Percentiles rank a stretch among this genome's conserved stretches.
These are phyloP conservation scores for Troglohyphantes excavatus DNA, from an alignment of 2,888 invertebrate species.

Conservation along the genomic window DNA sequence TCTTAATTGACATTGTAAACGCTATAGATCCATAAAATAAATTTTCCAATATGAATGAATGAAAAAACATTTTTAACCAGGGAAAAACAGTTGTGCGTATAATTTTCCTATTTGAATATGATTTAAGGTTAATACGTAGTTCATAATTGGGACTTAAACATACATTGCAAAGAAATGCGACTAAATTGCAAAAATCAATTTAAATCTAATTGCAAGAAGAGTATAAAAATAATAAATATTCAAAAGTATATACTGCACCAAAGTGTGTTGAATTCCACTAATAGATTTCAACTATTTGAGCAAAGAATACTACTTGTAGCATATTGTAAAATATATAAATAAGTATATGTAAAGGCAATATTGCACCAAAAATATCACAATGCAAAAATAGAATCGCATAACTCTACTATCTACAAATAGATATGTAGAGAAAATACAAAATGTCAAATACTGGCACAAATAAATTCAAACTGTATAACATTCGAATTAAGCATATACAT, in stretches of 20 bases:
- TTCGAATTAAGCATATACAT: neutral
- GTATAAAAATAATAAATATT: neutral
- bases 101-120: neutral
- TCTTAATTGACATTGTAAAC: too few relatives aligned
- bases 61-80: too few relatives aligned
- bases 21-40: too few relatives aligned
- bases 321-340: neutral
- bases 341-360: neutral
- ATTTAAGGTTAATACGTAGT: neutral
- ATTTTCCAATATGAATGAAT: too few relatives aligned
- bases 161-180: neutral
- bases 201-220: neutral
- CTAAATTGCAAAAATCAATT: neutral
- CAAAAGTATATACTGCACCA: conserved; percentile 2
- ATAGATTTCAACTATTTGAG: neutral
- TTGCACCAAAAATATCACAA: conserved; percentile 60
- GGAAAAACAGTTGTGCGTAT: neutral
- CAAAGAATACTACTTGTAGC: neutral
- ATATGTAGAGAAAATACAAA: conserved; percentile 13
- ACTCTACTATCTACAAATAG: neutral
- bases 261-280: neutral
- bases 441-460: neutral
- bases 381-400: neutral
- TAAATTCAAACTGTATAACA: neutral
- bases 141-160: neutral